Evolutionary conservation across 1,140 invertebrate genomes (phyloP), one percentile per base, ranked within the genome.

Genomic region (Magallana gigas): DNA sequence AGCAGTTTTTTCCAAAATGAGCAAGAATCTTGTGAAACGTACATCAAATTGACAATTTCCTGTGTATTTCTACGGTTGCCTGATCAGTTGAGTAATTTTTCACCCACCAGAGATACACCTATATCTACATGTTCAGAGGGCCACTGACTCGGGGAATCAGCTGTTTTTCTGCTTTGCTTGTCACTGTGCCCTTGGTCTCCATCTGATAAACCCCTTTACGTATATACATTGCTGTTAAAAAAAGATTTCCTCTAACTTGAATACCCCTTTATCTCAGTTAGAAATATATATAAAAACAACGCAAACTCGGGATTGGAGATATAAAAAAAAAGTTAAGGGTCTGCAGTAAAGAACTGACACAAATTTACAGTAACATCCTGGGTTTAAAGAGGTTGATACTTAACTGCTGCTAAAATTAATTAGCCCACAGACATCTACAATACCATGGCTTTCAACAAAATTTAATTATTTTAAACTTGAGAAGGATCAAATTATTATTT

Each of bases 401-500:
- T 29, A 5, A 76, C 68, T 76, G 68, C 68, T 76, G 68, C 36
- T 76, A 23, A 76, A 76, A 76, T 29, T 76, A 76, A 76, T 76
- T 76, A 29, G 68, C 68, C 68, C 23, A 18, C 9, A 8, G 23
- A 76, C 18, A 23, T 76, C 23, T 29, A 76, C 68, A 76, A 76
- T 76, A 29, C 68, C 23, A 12, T 29, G 36, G 1, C 23, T 29
- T 76, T 76, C 11, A 29, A 76, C 68, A 12, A 76, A 76, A 29
- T 76, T 23, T 76, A 76, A 76, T 76, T 29, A 76, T 4, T 76
- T 76, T 76, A 76, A 29, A 76, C 68, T 76, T 76, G 68, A 76
- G 60, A 76, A 76, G 68, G 68, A 76, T 76, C 68, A 76, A 76
- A 76, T 76, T 36, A 76, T 76, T 8, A 71, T 71, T 48, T 76